These are phyloP conservation scores for Dufourea novaeangliae DNA, from an alignment of 1,140 invertebrate species.

Conservation along the genomic window DNA sequence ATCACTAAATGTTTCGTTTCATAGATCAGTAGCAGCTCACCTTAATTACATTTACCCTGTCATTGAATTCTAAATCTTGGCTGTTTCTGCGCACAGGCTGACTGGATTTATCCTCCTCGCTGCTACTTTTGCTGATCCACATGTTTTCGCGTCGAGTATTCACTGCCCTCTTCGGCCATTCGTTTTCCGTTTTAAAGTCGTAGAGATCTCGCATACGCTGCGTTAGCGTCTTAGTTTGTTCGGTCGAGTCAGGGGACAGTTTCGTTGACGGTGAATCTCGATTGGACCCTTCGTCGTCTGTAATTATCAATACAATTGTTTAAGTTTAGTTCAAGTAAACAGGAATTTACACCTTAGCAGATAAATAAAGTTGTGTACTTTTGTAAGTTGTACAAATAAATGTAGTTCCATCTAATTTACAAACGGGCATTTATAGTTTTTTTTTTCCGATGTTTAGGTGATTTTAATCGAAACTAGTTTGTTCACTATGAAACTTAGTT, in stretches of 20 bases:
- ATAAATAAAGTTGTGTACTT: no score
- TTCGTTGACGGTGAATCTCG: slow-evolving; percentile 12
- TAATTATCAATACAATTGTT: slow-evolving; percentile 7
- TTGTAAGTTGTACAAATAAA: background rate
- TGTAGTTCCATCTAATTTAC: no score
- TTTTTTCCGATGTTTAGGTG: no score
- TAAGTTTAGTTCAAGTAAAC: background rate
- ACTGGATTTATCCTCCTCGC: slow-evolving; percentile 63
- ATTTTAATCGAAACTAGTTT: no score
- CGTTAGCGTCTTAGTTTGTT: slow-evolving; percentile 54
- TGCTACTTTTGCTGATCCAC: slow-evolving; percentile 73
- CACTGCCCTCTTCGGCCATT: slow-evolving; percentile 67
- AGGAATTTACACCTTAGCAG: background rate
- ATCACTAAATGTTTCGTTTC: no score
- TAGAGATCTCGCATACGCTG: slow-evolving; percentile 73
- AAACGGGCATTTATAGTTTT: no score
- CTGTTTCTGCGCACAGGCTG: slow-evolving; percentile 60
- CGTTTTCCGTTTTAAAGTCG: slow-evolving; percentile 74
- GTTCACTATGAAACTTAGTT: no score
- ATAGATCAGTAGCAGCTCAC: background rate
- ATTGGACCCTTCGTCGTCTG: slow-evolving; percentile 28
- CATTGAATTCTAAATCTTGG: slow-evolving; percentile 70
- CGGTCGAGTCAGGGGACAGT: slow-evolving; percentile 34
- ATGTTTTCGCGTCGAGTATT: slow-evolving; percentile 38
- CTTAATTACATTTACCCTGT: slow-evolving; percentile 54